A percentile compares a stretch with the other conserved stretches of the same genome.
phyloP scores from a whole-genome alignment of 2,797 vertebrate genomes.

The Gobionotothen gibberifrons region DNA sequence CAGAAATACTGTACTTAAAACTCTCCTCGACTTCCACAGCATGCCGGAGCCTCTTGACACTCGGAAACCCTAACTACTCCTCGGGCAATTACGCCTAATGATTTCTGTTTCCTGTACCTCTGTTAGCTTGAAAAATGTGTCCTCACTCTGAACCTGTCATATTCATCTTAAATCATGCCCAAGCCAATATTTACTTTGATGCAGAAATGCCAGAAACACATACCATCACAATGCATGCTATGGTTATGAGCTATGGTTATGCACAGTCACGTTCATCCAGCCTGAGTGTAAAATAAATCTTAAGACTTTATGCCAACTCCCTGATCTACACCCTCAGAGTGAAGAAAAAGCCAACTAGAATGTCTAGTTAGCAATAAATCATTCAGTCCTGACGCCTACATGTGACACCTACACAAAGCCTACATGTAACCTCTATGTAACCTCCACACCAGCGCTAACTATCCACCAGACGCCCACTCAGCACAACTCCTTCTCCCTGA shows the following conservation, averaged over 20 bases:
- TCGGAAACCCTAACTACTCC: slow-evolving; percentile 45
- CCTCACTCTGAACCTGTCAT: slow-evolving; percentile 59
- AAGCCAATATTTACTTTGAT: slow-evolving; percentile 45
- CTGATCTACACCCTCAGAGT: slow-evolving; percentile 21
- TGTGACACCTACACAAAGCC: slow-evolving; percentile 74
- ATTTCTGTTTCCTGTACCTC: slow-evolving; percentile 60
- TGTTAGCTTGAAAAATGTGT: slow-evolving; percentile 49
- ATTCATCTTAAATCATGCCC: slow-evolving; percentile 38
- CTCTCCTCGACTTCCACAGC: slow-evolving; percentile 18
- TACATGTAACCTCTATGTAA: slow-evolving; percentile 67
- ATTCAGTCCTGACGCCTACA: slow-evolving; percentile 60
- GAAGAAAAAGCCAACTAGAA: slow-evolving; percentile 47
- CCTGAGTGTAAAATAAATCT: slow-evolving; percentile 37
- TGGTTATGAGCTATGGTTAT: slow-evolving; percentile 16
- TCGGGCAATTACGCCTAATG: slow-evolving; percentile 47
- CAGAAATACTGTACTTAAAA: slow-evolving; percentile 19
- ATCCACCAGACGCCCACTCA: slow-evolving; percentile 76
- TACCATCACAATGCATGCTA: slow-evolving; percentile 39
- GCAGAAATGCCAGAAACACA: slow-evolving; percentile 47
- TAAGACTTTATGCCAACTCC: slow-evolving; percentile 21
- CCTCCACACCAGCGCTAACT: slow-evolving; percentile 59
- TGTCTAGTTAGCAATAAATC: slow-evolving; percentile 60
- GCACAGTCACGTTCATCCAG: slow-evolving; percentile 26
- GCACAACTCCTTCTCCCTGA: slow-evolving; percentile 65
- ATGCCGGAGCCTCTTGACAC: slow-evolving; percentile 32